These are phyloP conservation scores for Drymonia ruficornis DNA, from an alignment of 2,888 invertebrate genomes.

Conservation along the genomic window DNA sequence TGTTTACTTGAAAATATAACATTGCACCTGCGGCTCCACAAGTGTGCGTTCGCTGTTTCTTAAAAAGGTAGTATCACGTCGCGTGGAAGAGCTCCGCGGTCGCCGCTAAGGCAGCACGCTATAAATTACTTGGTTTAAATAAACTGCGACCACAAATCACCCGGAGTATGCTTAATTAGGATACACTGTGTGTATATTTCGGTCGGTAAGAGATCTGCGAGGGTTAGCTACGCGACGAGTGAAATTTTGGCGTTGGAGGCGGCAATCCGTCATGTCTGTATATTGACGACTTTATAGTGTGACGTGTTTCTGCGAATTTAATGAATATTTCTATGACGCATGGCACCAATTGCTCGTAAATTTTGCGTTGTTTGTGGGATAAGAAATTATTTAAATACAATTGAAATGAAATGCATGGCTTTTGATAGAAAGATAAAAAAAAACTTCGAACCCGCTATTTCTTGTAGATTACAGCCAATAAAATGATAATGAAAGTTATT, in stretches of 20 bases:
- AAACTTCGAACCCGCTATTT: no score
- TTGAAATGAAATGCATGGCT: no score
- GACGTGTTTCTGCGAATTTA: neutral
- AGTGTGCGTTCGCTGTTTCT: constrained; percentile 25
- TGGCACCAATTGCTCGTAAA: neutral
- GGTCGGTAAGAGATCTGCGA: constrained; percentile 28
- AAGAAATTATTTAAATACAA: neutral
- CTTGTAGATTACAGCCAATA: no score
- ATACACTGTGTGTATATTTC: constrained; percentile 41
- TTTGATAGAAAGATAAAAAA: no score
- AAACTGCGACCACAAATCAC: constrained; percentile 50
- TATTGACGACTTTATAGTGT: neutral
- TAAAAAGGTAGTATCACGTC: constrained; percentile 35
- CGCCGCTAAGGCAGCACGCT: constrained; percentile 34
- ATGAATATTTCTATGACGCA: neutral
- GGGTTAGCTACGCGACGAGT: constrained; percentile 11
- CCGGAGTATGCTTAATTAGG: constrained; percentile 48
- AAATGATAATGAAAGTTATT: no score
- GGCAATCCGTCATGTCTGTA: neutral
- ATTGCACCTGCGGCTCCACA: constrained; percentile 9
- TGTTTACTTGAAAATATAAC: neutral
- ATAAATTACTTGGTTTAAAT: constrained; percentile 54
- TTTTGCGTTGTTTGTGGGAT: neutral
- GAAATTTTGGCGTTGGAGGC: constrained; percentile 16
- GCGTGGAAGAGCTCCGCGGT: constrained; percentile 26